Evolutionary conservation across 2,113 vertebrate species (phyloP), one percentile per base, ranked within the genome.

Genomic region (Porphyrio hochstetteri): DNA sequence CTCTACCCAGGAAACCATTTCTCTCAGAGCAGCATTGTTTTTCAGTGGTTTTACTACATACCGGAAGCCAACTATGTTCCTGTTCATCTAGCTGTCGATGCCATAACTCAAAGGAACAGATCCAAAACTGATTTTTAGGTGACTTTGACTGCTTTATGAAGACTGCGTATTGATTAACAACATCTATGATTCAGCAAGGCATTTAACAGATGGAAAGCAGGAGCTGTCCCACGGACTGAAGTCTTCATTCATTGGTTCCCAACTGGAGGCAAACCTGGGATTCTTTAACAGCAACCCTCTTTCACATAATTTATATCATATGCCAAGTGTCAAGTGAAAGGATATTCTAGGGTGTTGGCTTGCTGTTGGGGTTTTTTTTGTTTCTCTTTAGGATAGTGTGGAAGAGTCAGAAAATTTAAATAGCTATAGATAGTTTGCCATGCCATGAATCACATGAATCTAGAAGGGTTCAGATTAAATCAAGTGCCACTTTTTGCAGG

Each of bases 1-100:
- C 23, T 93, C 44, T 91, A 60, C 63, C 71, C 92, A 82, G 90
- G 90, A 97, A 96, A 90, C 82, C 46, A 91, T 87, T 79, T 88
- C 69, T 72, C 70, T 91, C 85, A 80, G 17, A 7, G 57, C 50
- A 93, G 71, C 50, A 38, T 24, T 93, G 82, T 88, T 92, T 83
- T 89, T 94, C 83, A 77, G 87, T 89, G 86, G 80, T 94, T 72
- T 74, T 59, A 92, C 71, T 96, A 53, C 25, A 84, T 35, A 75
- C 81, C 69, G 83, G 94, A 96, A 96, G 69, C 79, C 65, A 40
- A 3, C 38, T 59, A 59, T 82, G 69, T 95, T 95, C 75, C 94
- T 95, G 85, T 87, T 85, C 79, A 76, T 94, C 72, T 88, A 63
- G 35, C n/a, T 92, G 88, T 60, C 0, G 0, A 63, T 57, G 80